phyloP scores from a whole-genome alignment of 2,888 invertebrate species.

The Lepidochrysops patricia region DNA sequence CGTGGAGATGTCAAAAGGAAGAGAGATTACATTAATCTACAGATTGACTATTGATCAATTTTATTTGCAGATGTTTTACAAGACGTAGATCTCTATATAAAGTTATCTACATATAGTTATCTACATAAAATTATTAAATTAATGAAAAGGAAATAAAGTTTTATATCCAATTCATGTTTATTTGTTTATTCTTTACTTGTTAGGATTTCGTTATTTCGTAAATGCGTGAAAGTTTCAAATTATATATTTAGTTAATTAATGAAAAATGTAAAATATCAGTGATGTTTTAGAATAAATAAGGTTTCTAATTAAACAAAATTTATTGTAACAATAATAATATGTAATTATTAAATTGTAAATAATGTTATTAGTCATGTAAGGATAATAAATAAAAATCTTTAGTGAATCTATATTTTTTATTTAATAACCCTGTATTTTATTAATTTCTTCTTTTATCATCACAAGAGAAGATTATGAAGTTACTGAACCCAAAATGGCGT shows the following conservation, averaged over 20 bases:
- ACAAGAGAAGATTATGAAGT: too few species aligned
- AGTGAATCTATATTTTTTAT: constrained; percentile 49
- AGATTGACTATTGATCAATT: too few species aligned
- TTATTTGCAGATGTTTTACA: too few species aligned
- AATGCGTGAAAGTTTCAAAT: constrained; percentile 20
- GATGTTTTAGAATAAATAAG: constrained; percentile 21
- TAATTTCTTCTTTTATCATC: too few species aligned
- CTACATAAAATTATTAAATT: too few species aligned
- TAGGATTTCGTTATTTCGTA: background rate
- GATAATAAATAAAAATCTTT: constrained; percentile 63
- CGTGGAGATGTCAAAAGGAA: too few species aligned
- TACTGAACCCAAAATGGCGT: too few species aligned
- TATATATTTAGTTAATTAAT: constrained; percentile 19
- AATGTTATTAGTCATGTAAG: constrained; percentile 70
- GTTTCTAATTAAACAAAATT: constrained; percentile 31
- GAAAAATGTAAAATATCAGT: constrained; percentile 20
- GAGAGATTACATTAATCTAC: too few species aligned
- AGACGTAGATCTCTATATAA: too few species aligned
- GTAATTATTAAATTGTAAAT: constrained; percentile 59
- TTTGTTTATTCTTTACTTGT: background rate
- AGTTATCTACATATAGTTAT: too few species aligned
- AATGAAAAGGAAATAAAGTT: too few species aligned
- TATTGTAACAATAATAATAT: constrained; percentile 40
- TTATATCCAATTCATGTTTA: background rate
- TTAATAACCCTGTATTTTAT: background rate